Evolutionary conservation across 2,113 vertebrate species (phyloP), one percentile per base, ranked within the genome.

Genomic region (Sceloporus undulatus): DNA sequence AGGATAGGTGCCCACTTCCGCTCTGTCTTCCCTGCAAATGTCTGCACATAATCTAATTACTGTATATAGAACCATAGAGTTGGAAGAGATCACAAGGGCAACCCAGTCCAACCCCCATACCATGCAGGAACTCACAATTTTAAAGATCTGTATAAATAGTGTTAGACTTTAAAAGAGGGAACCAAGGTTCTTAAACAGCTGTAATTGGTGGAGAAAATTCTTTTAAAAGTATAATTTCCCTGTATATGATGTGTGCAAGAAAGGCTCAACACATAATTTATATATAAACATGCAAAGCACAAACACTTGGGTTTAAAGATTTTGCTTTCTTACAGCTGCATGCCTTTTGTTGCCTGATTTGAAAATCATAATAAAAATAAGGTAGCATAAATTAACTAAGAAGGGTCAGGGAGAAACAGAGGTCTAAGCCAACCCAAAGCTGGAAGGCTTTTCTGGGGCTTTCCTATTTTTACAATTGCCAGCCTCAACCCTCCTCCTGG

Each of bases 321-420:
- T 71, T 19, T 5, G 9, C 1, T n/a, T 13, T 8, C 6, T 71
- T 71, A 73, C 14, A 71, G 25, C 70, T 25, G n/a, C 29, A 9
- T 9, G 52, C 9, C 9, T 34, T 70, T 14, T 79, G n/a, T 79
- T 54, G 38, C 29, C 76, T 94, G 95, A 96, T 94, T 94, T 94
- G 54, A 75, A 92, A 95, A 95, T 94, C 95, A 95, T 94, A 95
- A 21, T 68, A 94, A 94, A 93, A 94, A 94, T 93, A 94, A 93
- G 2, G 76, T 40, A 66, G 91, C 91, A 85, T 95, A 90, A 78
- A 93, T 94, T 93, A 95, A 23, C 91, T 89, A 88, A 84, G 78
- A 90, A 48, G 16, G 88, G 23, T 90, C 91, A 92, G 91, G 83
- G 23, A 79, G 85, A 68, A n/a, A 0, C 1, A 90, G 56, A 13